Evolutionary conservation across 2,888 invertebrate genomes (phyloP).

Genomic region (Drosophila emarginata): DNA sequence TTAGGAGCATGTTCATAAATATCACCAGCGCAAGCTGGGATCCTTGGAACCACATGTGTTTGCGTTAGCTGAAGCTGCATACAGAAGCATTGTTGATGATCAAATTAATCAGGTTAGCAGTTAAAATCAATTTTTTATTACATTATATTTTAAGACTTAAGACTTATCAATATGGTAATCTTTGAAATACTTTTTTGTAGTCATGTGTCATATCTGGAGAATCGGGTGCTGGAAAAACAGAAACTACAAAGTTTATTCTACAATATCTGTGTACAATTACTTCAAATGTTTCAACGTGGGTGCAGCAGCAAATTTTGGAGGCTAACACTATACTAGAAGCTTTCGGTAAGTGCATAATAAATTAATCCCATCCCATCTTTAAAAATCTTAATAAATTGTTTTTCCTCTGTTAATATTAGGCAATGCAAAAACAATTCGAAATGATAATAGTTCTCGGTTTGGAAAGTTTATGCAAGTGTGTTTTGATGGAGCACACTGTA

Average conservation of each 20-base stretch:
- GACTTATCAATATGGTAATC: neutral
- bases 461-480: constrained; percentile 98
- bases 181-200: constrained; percentile 83
- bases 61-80: constrained; percentile 94
- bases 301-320: constrained; percentile 97
- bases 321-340: constrained; percentile 96
- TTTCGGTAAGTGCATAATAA: constrained; percentile 86
- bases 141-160: too few relatives aligned
- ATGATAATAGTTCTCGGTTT: constrained; percentile 96
- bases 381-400: too few relatives aligned
- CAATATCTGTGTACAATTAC: constrained; percentile 96
- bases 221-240: constrained; percentile 96
- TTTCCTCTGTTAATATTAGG: constrained; percentile 84
- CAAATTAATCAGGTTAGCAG: constrained; percentile 79
- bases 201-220: constrained; percentile 96
- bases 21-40: constrained; percentile 92
- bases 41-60: constrained; percentile 93
- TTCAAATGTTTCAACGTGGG: constrained; percentile 92
- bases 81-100: constrained; percentile 83
- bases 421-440: constrained; percentile 95
- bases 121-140: too few relatives aligned
- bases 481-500: constrained; percentile 93
- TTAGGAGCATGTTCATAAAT: constrained; percentile 91
- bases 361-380: neutral
- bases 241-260: constrained; percentile 94